Evolutionary conservation across 2,113 vertebrate genomes (phyloP), one percentile per base, ranked within the genome.

Genomic region (Salvelinus fontinalis): DNA sequence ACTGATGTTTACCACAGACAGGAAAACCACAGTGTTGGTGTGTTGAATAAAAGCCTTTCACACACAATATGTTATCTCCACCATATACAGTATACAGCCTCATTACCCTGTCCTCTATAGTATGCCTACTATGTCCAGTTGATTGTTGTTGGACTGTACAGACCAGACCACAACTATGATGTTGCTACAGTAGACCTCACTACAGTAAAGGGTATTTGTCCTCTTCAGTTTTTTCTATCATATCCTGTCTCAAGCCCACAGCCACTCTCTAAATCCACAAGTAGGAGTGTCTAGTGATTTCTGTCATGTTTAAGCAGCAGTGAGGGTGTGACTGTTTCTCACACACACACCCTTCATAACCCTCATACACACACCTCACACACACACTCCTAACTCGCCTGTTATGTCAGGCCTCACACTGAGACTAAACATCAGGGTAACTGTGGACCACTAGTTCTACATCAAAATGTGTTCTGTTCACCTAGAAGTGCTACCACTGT

Each of bases 361-460:
- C 39, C 39, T 9, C 39, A 9, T 39, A 2, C 9, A 79, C 66
- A 39, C 12, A 34, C 39, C 24, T 24, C 39, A 2, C 39, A 39
- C 2, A 9, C 9, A 79, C 66, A 39, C 12, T 31, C 29, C 14
- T 5, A 13, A 71, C 24, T 16, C 48, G 5, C 70, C 48, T 71
- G 39, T 54, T n/a, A 39, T 8, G 39, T 39, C 2, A 2, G 39
- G 2, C 39, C 39, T 9, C 39, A 39, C 39, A 39, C 39, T 26
- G 49, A n/a, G 49, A 22, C 49, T 12, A 26, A 72, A 73, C 49
- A 60, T 64, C 4, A 44, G 65, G 64, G 69, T 60, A 68, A 39
- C 39, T 9, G 8, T 39, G 39, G 2, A 34, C 6, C 6, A 34
- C 39, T 9, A 39, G 39, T 39, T 39, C 39, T 39, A 39, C 39